phyloP scores from a whole-genome alignment of 2,113 vertebrate genomes.

The Lethenteron camtschaticum region DNA sequence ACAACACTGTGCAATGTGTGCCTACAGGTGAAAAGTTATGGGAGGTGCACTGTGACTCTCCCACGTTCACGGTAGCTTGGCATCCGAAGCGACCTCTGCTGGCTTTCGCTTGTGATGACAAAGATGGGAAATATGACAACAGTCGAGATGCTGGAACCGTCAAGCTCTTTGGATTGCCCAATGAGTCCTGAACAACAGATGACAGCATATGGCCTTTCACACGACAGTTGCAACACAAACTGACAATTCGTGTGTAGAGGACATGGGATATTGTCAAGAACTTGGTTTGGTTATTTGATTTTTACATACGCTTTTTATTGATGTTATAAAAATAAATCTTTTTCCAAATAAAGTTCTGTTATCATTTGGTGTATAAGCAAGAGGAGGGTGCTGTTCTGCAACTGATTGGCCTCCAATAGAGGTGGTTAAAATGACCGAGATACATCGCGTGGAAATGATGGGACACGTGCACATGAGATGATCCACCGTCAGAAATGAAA shows the following conservation, averaged over 20 bases:
- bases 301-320: not conserved
- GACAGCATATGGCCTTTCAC: not conserved
- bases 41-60: constrained; percentile 97
- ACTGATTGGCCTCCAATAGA: no score
- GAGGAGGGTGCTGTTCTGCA: no score
- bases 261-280: not conserved
- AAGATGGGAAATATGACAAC: constrained; percentile 91
- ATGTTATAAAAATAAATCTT: not conserved
- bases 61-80: constrained; percentile 95
- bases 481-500: no score
- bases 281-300: not conserved
- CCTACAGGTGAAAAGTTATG: constrained; percentile 76
- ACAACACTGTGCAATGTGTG: constrained; percentile 8
- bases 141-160: constrained; percentile 84
- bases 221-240: not conserved
- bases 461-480: no score
- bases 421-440: no score
- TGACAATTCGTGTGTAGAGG: not conserved
- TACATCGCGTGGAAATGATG: no score
- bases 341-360: not conserved
- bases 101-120: constrained; percentile 91
- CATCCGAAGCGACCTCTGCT: constrained; percentile 76
- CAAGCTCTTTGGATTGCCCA: constrained; percentile 90
- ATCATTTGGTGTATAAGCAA: not conserved
- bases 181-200: constrained; percentile 44